These are phyloP conservation scores for Tigriopus californicus DNA, from an alignment of 2,888 invertebrate genomes.

Conservation along the genomic window DNA sequence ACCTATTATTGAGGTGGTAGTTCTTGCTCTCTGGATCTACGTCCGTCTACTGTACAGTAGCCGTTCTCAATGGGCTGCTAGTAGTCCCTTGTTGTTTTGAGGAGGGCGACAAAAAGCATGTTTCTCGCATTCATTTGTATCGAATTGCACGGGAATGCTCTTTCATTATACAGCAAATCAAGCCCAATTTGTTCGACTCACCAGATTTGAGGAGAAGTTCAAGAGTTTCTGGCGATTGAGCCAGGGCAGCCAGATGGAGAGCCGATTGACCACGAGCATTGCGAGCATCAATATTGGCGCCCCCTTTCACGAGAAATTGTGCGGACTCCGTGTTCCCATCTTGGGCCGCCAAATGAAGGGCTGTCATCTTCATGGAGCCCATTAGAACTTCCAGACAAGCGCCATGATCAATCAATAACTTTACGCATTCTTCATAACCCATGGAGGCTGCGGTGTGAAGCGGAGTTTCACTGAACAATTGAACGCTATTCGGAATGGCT, in stretches of 20 bases:
- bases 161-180: no score
- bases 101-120: no score
- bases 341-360: conserved; percentile 69
- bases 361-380: conserved; percentile 41
- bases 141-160: no score
- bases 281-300: conserved; percentile 54
- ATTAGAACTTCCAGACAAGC: conserved; percentile 40
- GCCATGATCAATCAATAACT: conserved; percentile 52
- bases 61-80: no score
- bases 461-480: conserved; percentile 54
- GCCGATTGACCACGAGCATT: conserved; percentile 57
- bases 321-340: conserved; percentile 65
- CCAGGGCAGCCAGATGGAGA: conserved; percentile 59
- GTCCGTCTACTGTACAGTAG: no score
- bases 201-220: conserved; percentile 45
- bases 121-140: no score
- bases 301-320: conserved; percentile 46
- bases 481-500: conserved; percentile 47
- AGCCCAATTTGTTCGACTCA: not conserved
- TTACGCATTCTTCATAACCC: conserved; percentile 47
- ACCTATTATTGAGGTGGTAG: no score
- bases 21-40: no score
- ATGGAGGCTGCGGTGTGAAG: conserved; percentile 58
- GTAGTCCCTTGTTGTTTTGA: no score
- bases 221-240: conserved; percentile 56